Evolutionary conservation across 2,797 vertebrate species (phyloP), one percentile per base, ranked within the genome.

Genomic region (Gila robusta): DNA sequence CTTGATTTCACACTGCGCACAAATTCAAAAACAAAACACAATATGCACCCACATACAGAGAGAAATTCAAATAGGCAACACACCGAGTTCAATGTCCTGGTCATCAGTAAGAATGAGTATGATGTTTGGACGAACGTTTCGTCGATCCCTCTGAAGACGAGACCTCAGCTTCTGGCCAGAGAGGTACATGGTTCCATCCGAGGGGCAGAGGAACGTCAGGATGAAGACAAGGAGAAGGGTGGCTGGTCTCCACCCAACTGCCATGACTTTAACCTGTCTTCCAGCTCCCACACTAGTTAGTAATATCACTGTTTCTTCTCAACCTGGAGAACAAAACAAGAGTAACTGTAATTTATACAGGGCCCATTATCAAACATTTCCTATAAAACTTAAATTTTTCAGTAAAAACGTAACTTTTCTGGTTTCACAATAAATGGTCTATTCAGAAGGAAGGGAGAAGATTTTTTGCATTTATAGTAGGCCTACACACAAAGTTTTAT

Each of bases 61-160:
- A 67, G 35, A 83, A 37, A 35, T 84, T 87, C 69, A 71, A 70
- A 70, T n/a, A 39, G 37, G 66, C 5, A 26, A 81, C 96, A 95
- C 93, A 99, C 98, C 98, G 89, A 99, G 96, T 92, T 99, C 98
- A 88, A 99, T 97, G 88, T 99, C 98, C 92, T 99, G 98, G 93
- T 99, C 98, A 47, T 99, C 98, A 0, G 98, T 99, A 91, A 99
- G 97, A 91, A 99, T 95, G 86, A 99, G 96, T 92, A 99, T 98
- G 93, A 99, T 97, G 93, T 99, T 99, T 91, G 98, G 98, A 23
- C 97, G 96, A 92, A 98, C 95, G 88, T 98, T 98, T 89, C 97
- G 96, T 14, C 97, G 97, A 89, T 99, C 97, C 92, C 96, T 96
- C 94, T 98, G 97, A 85, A 97, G 96, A 81, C 97, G 96, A 87